Evolutionary conservation across 2,888 invertebrate genomes (phyloP).

Genomic region (Nineta flava): DNA sequence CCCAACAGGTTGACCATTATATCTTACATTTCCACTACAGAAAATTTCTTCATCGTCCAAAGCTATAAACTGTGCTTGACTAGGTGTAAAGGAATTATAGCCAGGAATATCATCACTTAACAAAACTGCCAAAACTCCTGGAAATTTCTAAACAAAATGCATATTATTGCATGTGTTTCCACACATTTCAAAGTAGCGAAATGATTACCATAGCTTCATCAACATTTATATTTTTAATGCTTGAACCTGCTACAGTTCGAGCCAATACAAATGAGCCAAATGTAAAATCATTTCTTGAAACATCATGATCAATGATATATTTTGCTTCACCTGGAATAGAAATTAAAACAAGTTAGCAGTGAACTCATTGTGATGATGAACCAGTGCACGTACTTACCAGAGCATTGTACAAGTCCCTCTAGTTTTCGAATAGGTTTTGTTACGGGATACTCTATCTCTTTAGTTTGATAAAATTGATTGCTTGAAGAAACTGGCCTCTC

Average conservation of each 20-base stretch:
- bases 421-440: constrained; percentile 58
- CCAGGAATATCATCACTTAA: constrained; percentile 56
- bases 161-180: neutral
- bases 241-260: constrained; percentile 22
- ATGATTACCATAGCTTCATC: constrained; percentile 42
- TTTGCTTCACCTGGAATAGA: constrained; percentile 35
- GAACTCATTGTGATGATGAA: no score
- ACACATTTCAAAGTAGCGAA: no score
- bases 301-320: constrained; percentile 44
- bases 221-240: constrained; percentile 38
- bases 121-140: constrained; percentile 49
- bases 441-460: constrained; percentile 54
- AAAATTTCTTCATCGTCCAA: constrained; percentile 21
- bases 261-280: constrained; percentile 46
- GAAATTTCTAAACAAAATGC: constrained; percentile 34
- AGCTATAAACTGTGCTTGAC: constrained; percentile 24
- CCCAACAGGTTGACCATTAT: constrained; percentile 29
- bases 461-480: constrained; percentile 51
- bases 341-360: neutral
- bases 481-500: constrained; percentile 49
- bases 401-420: constrained; percentile 39
- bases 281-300: constrained; percentile 32
- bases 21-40: constrained; percentile 17
- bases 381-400: constrained; percentile 3
- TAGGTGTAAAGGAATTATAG: constrained; percentile 37